Evolutionary conservation across 2,888 invertebrate genomes (phyloP).

Genomic region (Dynastes hyllus): DNA sequence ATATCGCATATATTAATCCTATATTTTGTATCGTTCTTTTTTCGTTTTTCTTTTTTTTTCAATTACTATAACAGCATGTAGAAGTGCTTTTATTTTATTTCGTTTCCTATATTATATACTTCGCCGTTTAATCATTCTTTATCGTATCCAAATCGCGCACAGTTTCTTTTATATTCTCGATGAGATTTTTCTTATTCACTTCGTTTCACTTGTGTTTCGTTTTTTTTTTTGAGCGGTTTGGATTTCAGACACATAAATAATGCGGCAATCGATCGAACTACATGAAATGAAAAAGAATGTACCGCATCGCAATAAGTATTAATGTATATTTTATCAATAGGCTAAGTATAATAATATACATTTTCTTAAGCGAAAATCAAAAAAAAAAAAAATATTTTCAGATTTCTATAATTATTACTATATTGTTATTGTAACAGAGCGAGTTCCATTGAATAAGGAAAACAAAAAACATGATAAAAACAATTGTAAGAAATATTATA

Average conservation of each 20-base stretch:
- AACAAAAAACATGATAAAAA: slow-evolving; percentile 32
- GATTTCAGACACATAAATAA: slow-evolving; percentile 55
- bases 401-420: slow-evolving; percentile 53
- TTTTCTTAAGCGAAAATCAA: slow-evolving; percentile 30
- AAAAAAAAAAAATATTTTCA: slow-evolving; percentile 60
- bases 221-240: slow-evolving; percentile 1
- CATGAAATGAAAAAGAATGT: neutral
- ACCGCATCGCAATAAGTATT: slow-evolving; percentile 67
- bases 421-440: slow-evolving; percentile 36
- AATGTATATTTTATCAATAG: slow-evolving; percentile 55
- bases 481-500: slow-evolving; percentile 31
- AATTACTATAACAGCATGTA: slow-evolving; percentile 9
- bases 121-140: slow-evolving; percentile 5
- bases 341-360: slow-evolving; percentile 42
- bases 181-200: slow-evolving; percentile 17
- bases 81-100: slow-evolving; percentile 29
- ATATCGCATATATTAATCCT: slow-evolving; percentile 13
- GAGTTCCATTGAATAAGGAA: slow-evolving; percentile 24
- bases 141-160: slow-evolving; percentile 17
- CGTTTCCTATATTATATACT: neutral
- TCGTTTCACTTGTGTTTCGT: neutral
- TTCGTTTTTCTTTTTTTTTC: neutral
- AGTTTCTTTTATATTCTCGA: neutral
- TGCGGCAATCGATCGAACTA: slow-evolving; percentile 39
- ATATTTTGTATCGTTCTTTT: slow-evolving; percentile 3